phyloP scores from a whole-genome alignment of 1,140 invertebrate genomes.

The Lucilia sericata region DNA sequence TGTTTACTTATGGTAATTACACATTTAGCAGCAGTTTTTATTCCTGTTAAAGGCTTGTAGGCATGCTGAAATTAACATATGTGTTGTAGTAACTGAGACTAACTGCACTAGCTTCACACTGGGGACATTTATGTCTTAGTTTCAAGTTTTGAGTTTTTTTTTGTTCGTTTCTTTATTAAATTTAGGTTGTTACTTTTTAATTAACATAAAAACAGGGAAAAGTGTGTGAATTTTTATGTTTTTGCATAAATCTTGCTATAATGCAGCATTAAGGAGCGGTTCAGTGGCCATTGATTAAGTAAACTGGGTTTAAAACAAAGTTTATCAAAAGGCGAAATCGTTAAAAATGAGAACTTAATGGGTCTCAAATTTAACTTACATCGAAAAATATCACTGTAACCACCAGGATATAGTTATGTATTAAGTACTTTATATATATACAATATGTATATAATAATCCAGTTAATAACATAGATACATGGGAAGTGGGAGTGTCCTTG shows the following conservation, averaged over 20 bases:
- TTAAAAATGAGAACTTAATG: no score
- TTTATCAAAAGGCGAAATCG: no score
- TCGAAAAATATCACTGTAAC: no score
- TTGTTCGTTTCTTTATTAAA: neutral
- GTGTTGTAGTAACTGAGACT: slow-evolving; percentile 1
- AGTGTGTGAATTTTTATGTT: neutral
- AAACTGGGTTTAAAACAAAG: no score
- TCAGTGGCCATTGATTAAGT: no score
- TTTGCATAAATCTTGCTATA: neutral
- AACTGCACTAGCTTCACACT: neutral
- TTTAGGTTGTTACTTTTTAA: slow-evolving; percentile 1
- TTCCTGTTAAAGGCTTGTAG: neutral
- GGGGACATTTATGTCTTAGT: neutral
- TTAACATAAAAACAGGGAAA: neutral
- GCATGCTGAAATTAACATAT: neutral
- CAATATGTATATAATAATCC: no score
- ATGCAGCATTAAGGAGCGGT: no score
- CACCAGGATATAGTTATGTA: no score
- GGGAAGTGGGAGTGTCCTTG: no score
- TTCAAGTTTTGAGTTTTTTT: neutral
- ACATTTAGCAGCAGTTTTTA: neutral
- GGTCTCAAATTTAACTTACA: no score
- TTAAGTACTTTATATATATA: no score
- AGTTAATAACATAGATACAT: no score
- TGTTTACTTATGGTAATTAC: neutral